Percentiles rank a stretch among this genome's conserved stretches.
Evolutionary conservation across 1,140 invertebrate genomes (phyloP).

Genomic region (Pseudomyrmex gracilis): DNA sequence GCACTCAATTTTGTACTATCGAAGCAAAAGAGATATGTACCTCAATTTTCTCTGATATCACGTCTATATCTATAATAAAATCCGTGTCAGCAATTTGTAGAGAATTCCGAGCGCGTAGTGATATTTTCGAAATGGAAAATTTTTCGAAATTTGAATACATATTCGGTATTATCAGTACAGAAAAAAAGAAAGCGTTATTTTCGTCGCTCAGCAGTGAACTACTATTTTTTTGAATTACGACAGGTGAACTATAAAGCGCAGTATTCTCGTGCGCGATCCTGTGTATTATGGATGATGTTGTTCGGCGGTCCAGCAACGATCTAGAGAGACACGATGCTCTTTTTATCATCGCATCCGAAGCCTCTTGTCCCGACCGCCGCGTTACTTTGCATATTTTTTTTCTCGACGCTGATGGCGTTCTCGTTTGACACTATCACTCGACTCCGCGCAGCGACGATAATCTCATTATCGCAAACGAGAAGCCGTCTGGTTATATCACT

Average conservation of each 20-base stretch:
- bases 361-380: neutral
- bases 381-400: conserved; percentile 47
- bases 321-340: neutral
- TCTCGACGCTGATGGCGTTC: neutral
- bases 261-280: neutral
- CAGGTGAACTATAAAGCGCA: neutral
- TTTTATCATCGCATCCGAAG: conserved; percentile 2
- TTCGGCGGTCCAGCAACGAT: neutral
- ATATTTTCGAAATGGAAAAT: conserved; percentile 5
- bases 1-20: neutral
- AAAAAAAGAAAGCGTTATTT: conserved; percentile 2
- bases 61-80: conserved; percentile 11
- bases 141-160: neutral
- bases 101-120: neutral
- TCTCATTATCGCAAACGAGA: conserved; percentile 45
- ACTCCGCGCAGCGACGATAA: conserved; percentile 13
- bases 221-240: conserved; percentile 9
- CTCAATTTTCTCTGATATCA: neutral
- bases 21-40: neutral
- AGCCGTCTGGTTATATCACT: conserved; percentile 14
- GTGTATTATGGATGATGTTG: conserved; percentile 4
- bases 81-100: neutral
- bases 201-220: neutral
- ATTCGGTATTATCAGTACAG: conserved; percentile 8
- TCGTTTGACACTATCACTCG: conserved; percentile 43